Evolutionary conservation across 2,113 vertebrate species (phyloP), one percentile per base, ranked within the genome.

Genomic region (Pseudopodoces humilis): DNA sequence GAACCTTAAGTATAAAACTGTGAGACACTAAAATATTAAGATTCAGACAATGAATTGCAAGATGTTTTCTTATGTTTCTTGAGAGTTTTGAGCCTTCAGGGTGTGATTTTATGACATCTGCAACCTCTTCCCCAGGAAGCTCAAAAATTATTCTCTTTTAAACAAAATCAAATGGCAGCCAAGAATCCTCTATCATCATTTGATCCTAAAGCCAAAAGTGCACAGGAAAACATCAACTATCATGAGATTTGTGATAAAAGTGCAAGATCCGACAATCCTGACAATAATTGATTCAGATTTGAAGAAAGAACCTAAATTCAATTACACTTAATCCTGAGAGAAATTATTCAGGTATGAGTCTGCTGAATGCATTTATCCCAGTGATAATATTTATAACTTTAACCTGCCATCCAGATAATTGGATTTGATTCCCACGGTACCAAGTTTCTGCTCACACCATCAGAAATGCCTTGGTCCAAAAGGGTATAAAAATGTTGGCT

Each of bases 351-450:
- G 63, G 44, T 86, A 43, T 1, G 24, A 83, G 47, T 78, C 64
- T 60, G 52, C 18, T 90, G 72, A 94, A 94, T 17, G 62, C 37
- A 74, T 80, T 90, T 86, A 74, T 88, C 24, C 41, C 71, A 58
- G 25, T 62, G 82, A 80, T 81, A 95, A 67, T 76, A 94, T 93
- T 92, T 86, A 69, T 81, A 94, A 83, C 53, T 93, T 85, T 64
- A 83, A 14, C 31, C 52, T 53, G n/a, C 47, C 44, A 83, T 24
- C 86, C 31, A 91, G 87, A 67, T 88, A 90, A 94, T 75, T 93
- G 68, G 55, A 86, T 94, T 92, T 86, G 71, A 92, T 92, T 77
- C 69, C 85, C 76, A 60, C 8, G 5, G 39, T 47, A 90, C 47
- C 39, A 93, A 16, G 15, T 71, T 95, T 94, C 87, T 79, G 75